Evolutionary conservation across 2,113 vertebrate species (phyloP), one percentile per base, ranked within the genome.

Genomic region (Turdus rufiventris): DNA sequence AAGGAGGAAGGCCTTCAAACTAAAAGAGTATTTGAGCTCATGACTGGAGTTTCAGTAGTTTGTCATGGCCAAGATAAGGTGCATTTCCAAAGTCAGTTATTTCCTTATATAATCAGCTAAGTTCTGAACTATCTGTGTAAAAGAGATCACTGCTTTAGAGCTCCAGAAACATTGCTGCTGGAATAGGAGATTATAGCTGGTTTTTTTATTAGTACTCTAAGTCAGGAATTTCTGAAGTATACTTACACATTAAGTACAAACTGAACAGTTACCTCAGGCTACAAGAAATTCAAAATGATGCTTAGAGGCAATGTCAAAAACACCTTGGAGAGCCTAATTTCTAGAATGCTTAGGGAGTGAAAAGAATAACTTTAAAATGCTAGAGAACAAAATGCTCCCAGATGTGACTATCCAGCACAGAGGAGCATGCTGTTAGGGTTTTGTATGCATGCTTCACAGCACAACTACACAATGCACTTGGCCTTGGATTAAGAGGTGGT

Each of bases 361-460:
- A 81, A 78, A 85, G 15, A 4, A 1, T 19, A 58, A 78, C 11
- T 48, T 51, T 45, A 40, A 89, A 89, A 87, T 73, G 14, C 4
- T 34, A 51, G 29, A 63, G 40, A 78, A 70, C 21, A 81, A 93
- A 90, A 88, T 36, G 36, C 21, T 74, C 18, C 4, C 31, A 85
- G 16, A 31, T 65, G 19, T 54, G 25, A 53, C 24, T 65, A 8
- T 28, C 29, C 34, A 24, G 53, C 19, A 66, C 15, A 70, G 25
- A 68, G 15, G 8, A 75, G 8, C 1, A 17, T 2, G 1, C 5
- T 34, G 17, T 63, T 47, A 68, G 10, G 4, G 3, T 1, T 18
- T 63, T 82, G 78, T n/a, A 23, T 34, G 11, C 6, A 10, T 21
- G 9, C 10, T 74, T 61, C 42, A 45, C 9, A 36, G 7, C 24